phyloP scores from a whole-genome alignment of 2,113 vertebrate genomes.

The Pseudopodoces humilis region DNA sequence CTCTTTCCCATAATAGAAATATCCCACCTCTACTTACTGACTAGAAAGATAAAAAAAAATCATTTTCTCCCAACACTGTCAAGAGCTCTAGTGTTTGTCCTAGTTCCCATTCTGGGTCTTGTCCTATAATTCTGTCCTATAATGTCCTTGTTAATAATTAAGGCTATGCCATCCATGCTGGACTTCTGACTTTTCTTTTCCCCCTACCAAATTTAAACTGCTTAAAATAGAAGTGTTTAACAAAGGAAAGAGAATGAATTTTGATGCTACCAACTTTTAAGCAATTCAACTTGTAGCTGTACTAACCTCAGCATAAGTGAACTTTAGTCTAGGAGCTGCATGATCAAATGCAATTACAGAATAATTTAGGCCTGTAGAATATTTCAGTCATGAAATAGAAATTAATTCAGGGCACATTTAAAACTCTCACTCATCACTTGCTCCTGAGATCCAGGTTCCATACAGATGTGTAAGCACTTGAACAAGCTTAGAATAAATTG shows the following conservation, averaged over 20 bases:
- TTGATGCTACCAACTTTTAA: slow-evolving; percentile 60
- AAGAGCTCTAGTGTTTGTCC: background rate
- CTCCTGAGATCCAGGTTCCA: background rate
- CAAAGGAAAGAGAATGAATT: slow-evolving; percentile 57
- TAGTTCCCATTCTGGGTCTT: background rate
- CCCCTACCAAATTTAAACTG: background rate
- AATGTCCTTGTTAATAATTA: background rate
- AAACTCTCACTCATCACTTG: background rate
- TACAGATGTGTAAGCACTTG: background rate
- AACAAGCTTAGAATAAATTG: slow-evolving; percentile 23
- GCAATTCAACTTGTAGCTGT: slow-evolving; percentile 60
- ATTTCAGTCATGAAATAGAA: slow-evolving; percentile 59
- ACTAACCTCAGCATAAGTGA: slow-evolving; percentile 65
- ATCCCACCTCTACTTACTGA: background rate
- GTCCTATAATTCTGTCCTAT: background rate
- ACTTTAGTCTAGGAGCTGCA: slow-evolving; percentile 29
- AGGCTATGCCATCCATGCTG: background rate
- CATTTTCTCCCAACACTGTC: rapidly evolving
- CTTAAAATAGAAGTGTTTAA: slow-evolving; percentile 56
- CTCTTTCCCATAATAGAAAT: background rate
- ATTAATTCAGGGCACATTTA: slow-evolving; percentile 58
- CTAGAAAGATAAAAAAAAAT: background rate
- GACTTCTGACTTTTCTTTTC: background rate
- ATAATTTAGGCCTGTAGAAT: slow-evolving; percentile 64
- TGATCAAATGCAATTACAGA: slow-evolving; percentile 60